Base-by-base conservation (phyloP, 2,113 vertebrate genomes). In the Bos indicus region DNA sequence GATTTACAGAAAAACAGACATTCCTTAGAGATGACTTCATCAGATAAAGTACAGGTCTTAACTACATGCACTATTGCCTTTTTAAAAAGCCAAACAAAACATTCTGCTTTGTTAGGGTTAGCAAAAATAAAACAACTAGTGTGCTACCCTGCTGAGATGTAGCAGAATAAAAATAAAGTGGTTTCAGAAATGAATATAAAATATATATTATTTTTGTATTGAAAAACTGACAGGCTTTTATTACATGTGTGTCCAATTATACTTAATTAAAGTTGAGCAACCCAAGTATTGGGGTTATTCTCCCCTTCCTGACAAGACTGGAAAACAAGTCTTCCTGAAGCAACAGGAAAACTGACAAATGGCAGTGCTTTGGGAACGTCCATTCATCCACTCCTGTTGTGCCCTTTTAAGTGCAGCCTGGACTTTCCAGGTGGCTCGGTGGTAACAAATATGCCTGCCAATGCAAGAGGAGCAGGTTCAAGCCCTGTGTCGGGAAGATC, bases 41-140 rank as follows among this genome's bases (percentile, higher is more conserved):
- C 94, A 97, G 97, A 95, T 97, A 92, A 96, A 97, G 93, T 64
- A 89, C 97, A 96, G 93, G 78, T 92, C 90, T 94, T 93, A 95
- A 97, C 91, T 97, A 64, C 40, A 91, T 77, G 93, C 89, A 87
- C 93, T 95, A 60, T 26, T 90, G 93, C 91, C 93, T 93, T 98
- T 96, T 85, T 46, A 71, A 95, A 96, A 97, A 95, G 93, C 95
- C 95, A 98, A 98, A 94, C 51, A 92, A 90, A 98, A 95, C 84
- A 98, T 92, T 97, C 89, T 98, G 90, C 94, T 97, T 96, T 93
- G 95, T 98, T 95, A 92, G 95, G 62, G 80, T 92, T 90, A 97
- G 46, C 94, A 95, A 97, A 96, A 97, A 97, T 62, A 96, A 95
- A 93, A 93, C 74, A 95, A 95, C 21, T 28, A 43, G 56, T 30